Base-by-base conservation (phyloP, 64 coral and sea anemone genomes). In the Montipora foliosa region DNA sequence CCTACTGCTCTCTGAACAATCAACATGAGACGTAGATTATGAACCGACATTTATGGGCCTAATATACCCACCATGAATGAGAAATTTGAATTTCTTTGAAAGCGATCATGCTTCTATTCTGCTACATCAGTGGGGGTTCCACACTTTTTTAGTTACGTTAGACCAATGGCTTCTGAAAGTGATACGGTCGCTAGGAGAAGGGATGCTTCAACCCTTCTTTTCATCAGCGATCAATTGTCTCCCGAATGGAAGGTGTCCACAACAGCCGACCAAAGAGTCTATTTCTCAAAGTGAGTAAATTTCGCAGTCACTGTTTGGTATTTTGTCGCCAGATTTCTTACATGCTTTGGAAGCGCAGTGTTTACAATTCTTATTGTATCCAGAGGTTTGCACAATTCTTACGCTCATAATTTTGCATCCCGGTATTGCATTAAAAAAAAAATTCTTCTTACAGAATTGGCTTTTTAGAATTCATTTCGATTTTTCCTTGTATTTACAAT, bases 201-300 rank as follows among this genome's bases (percentile, higher is more conserved):
- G 45, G 9, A 50, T 86, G 46, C 49, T 16, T 17, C 62, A n/a
- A 22, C 82, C 8, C 66, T 70, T 17, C 66, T 86, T 70, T 71
- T 46, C 6, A 48, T 16, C 45, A 66, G 47, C 44, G 47, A 70
- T 49, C 62, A 86, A 50, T 72, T 86, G 64, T 86, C 82, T 21
- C 64, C 82, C 21, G 59, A 87, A 72, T 93, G 92, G 92, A 87
- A 78, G 69, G 61, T 62, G 57, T 45, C 70, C 20, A 46, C 81
- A 84, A 82, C 48, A 45, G 47, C 45, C 9, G 85, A 88, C 74
- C 61, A 88, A 74, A 87, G 92, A 55, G 59, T 93, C 67, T 93
- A 88, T 78, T 93, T 93, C 52, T 75, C 87, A 87, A 93, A 93
- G 92, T 93, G 74, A 93, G 92, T 90, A 17, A 55, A 44, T 20